A percentile compares a stretch with the other conserved stretches of the same genome.
These are phyloP conservation scores for Anseranas semipalmata DNA, from an alignment of 2,113 vertebrate genomes.

Conservation along the genomic window DNA sequence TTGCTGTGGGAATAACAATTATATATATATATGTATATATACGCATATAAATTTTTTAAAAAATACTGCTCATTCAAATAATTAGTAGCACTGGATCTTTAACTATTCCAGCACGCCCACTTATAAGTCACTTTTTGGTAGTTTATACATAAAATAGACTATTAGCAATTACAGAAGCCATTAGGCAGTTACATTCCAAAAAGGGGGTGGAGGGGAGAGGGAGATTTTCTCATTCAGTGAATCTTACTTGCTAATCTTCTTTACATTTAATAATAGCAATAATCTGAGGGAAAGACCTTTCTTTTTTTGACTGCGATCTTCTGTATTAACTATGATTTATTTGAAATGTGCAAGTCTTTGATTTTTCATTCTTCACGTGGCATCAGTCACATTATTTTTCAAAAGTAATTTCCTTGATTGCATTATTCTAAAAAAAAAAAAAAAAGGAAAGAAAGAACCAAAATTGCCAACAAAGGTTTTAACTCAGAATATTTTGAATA, in stretches of 20 bases:
- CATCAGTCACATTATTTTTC: not conserved
- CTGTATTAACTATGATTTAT: not conserved
- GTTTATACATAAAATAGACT: slow-evolving; percentile 14
- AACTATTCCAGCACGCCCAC: not conserved
- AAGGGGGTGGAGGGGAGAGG: not conserved
- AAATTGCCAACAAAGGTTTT: not conserved
- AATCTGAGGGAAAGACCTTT: slow-evolving; percentile 28
- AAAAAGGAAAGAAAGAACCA: not conserved
- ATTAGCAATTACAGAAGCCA: slow-evolving; percentile 12
- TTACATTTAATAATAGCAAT: slow-evolving; percentile 59
- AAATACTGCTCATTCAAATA: not conserved
- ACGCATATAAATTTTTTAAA: not conserved
- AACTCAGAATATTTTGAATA: not conserved
- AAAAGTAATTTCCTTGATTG: not conserved
- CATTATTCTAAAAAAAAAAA: not conserved
- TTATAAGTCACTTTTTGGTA: slow-evolving; percentile 6
- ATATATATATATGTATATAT: not conserved
- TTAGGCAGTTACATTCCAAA: slow-evolving; percentile 46
- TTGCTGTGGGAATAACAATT: not conserved
- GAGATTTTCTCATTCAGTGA: slow-evolving; percentile 47
- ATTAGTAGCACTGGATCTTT: not conserved
- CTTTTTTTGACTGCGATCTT: slow-evolving; percentile 14
- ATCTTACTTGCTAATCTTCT: slow-evolving; percentile 40
- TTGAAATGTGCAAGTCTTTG: not conserved
- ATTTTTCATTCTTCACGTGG: not conserved